A percentile compares a stretch with the other conserved stretches of the same genome.
These are phyloP conservation scores for Ecliptopera silaceata DNA, from an alignment of 2,888 invertebrate species.

Conservation along the genomic window DNA sequence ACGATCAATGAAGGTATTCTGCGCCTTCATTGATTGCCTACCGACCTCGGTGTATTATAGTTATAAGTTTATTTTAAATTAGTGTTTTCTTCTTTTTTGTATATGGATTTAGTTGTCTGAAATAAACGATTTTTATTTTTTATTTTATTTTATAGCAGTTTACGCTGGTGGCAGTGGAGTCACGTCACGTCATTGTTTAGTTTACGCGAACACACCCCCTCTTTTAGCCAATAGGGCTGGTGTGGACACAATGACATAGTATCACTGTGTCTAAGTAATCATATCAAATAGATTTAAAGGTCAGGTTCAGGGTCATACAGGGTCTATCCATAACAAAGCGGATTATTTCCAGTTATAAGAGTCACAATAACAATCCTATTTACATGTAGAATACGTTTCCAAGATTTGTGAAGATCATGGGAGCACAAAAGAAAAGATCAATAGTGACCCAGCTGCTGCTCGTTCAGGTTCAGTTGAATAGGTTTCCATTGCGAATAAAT, in stretches of 20 bases:
- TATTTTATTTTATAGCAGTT: too few relatives aligned
- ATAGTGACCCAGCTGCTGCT: conserved; percentile 12
- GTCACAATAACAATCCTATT: too few relatives aligned
- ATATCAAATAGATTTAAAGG: neutral
- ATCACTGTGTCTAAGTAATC: neutral
- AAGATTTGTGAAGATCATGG: neutral
- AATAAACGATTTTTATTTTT: too few relatives aligned
- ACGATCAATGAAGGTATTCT: too few relatives aligned
- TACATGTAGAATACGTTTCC: neutral
- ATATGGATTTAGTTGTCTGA: too few relatives aligned
- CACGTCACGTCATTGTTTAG: conserved; percentile 4
- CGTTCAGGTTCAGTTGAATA: conserved; percentile 6
- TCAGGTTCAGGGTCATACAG: neutral
- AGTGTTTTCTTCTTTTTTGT: too few relatives aligned
- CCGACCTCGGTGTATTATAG: too few relatives aligned
- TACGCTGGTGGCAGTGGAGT: neutral
- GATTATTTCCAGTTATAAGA: neutral
- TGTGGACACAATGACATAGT: neutral
- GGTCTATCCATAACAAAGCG: neutral
- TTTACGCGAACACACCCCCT: neutral
- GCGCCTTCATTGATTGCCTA: too few relatives aligned
- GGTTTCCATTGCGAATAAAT: conserved; percentile 9
- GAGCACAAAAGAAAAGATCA: neutral
- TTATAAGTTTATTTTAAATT: too few relatives aligned
- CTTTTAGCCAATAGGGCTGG: neutral